A percentile compares a stretch with the other conserved stretches of the same genome.
phyloP scores from a whole-genome alignment of 2,797 vertebrate genomes.

The Hyperoplus immaculatus region DNA sequence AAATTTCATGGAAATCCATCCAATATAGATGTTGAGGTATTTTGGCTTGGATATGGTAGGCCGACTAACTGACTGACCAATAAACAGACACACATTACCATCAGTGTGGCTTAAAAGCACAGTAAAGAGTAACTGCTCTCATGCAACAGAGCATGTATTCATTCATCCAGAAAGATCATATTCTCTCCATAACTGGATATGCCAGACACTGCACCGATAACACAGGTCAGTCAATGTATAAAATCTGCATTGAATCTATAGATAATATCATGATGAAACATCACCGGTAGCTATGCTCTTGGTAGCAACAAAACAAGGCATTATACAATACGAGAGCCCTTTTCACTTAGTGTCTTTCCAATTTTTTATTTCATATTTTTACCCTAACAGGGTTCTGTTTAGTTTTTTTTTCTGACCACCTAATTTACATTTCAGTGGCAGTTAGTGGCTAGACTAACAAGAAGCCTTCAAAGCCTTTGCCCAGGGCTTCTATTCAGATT shows the following conservation, averaged over 20 bases:
- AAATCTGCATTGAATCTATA: constrained; percentile 42
- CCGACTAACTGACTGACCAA: not conserved
- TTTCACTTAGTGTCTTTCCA: constrained; percentile 40
- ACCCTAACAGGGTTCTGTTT: not conserved
- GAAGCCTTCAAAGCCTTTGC: constrained; percentile 57
- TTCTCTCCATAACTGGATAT: constrained; percentile 16
- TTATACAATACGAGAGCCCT: constrained; percentile 7
- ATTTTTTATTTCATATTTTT: constrained; percentile 56
- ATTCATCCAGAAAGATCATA: constrained; percentile 32
- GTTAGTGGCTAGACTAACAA: constrained; percentile 58
- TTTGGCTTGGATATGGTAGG: not conserved
- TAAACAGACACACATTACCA: not conserved
- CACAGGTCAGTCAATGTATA: constrained; percentile 7
- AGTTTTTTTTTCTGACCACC: constrained; percentile 31
- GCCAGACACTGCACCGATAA: constrained; percentile 3
- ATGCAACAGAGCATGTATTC: not conserved
- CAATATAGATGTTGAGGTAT: not conserved
- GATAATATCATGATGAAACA: constrained; percentile 29
- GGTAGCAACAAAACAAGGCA: constrained; percentile 36
- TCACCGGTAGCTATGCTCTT: not conserved
- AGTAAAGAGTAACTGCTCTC: constrained; percentile 16
- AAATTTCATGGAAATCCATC: not conserved
- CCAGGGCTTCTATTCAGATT: constrained; percentile 53
- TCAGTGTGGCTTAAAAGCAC: not conserved
- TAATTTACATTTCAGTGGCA: constrained; percentile 69